Conservation (phyloP, 2,113 vertebrate genomes). For the Neoarius graeffei region DNA sequence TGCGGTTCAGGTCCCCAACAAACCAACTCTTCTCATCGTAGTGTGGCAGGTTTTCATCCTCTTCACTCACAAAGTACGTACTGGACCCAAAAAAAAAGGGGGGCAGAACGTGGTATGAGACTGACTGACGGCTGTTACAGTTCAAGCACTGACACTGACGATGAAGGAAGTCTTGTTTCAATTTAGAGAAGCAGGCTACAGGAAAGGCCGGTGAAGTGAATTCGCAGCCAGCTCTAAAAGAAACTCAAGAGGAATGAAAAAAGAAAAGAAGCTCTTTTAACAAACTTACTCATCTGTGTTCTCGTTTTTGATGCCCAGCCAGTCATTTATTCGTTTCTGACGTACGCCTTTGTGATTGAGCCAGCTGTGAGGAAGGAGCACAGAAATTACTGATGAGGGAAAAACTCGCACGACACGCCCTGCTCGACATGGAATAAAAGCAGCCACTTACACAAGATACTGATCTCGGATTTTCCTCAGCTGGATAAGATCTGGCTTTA, state of each 20-base stretch:
- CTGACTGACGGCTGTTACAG: background rate
- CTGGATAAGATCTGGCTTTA: conserved; percentile 96
- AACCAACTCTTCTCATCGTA: conserved; percentile 97
- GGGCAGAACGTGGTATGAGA: background rate
- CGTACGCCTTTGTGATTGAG: conserved; percentile 97
- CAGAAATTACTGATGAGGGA: background rate
- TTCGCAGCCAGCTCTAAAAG: background rate
- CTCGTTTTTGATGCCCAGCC: conserved; percentile 94
- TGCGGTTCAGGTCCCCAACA: conserved; percentile 88
- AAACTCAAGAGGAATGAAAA: background rate
- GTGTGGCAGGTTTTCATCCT: conserved; percentile 91
- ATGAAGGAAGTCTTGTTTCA: background rate
- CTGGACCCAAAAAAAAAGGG: conserved; percentile 61
- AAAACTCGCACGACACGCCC: background rate
- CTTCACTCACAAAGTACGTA: conserved; percentile 86
- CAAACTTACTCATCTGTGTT: conserved; percentile 88
- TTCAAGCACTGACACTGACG: background rate
- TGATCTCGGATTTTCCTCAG: conserved; percentile 96
- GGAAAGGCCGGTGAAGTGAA: background rate
- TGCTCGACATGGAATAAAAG: background rate
- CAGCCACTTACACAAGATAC: conserved; percentile 85
- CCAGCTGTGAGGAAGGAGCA: conserved; percentile 77
- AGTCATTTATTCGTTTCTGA: conserved; percentile 94
- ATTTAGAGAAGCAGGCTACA: background rate
- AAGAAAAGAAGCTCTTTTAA: background rate